Base-by-base conservation (phyloP, 2,888 invertebrate species). In the Paralinhomoeus sp. region DNA sequence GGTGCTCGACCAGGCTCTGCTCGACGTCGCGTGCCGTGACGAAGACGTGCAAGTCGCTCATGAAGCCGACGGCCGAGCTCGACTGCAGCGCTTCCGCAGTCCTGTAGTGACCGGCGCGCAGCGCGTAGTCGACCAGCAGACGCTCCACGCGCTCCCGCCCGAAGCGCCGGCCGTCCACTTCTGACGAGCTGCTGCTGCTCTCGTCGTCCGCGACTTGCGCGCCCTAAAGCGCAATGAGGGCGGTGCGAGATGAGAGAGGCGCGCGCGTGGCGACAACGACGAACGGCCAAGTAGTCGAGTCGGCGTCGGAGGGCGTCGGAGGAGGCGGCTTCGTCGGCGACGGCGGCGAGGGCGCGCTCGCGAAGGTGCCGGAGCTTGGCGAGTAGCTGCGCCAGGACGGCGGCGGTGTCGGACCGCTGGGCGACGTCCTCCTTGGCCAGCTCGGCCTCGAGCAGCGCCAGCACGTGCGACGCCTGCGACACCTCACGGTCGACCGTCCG, bases 61-160 rank as follows among this genome's bases (percentile, higher is more conserved):
- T 24, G 9, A 42, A 40, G 24, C 67, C 64, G 44, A 69, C 63
- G 37, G 62, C 61, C 15, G 80, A 76, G 42, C 78, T 75, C 43
- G 78, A 76, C 0, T 87, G 82, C 24, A 97, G 68, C 57, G 77
- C 76, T 50, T 78, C 76, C 0, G 93, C 93, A 0, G 89, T 80
- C 58, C 81, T 81, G 63, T 97, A 91, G 67, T 85, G 89, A 1
- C 97, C 93, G 37, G 51, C 50, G 31, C 58, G 72, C 21, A 97
- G 71, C 60, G 91, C 80, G 65, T 93, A 89, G 62, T 97, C 93
- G 17, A 93, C 83, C 42, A 97, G 71, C 80, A 97, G 83, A 43
- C 97, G 74, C 66, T 93, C 89, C 44, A 93, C 67, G 27, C 91
- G 74, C 50, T 79, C 77, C 50, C 79, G 74, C 48, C 78, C 75